Percentiles rank a stretch among this genome's conserved stretches.
phyloP scores from a whole-genome alignment of 2,113 vertebrate genomes.

The Ophthalmolycus amberensis region DNA sequence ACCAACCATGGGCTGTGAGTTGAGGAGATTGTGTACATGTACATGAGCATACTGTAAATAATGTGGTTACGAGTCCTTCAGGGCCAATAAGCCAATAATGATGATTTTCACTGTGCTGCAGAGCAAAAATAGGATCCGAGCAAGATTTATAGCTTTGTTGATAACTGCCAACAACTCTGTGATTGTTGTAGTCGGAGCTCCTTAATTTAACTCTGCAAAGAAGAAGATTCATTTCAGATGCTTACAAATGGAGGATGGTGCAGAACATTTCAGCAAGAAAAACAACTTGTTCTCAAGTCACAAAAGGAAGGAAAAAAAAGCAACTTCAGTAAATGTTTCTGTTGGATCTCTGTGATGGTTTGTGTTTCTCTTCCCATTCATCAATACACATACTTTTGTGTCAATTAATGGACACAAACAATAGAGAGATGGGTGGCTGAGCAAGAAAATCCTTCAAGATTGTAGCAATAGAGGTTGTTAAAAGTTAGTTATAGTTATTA shows the following conservation, averaged over 20 bases:
- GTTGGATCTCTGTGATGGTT: neutral
- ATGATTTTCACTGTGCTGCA: neutral
- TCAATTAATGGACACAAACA: neutral
- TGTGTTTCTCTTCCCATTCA: neutral
- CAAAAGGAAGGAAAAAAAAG: neutral
- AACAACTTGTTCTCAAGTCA: neutral
- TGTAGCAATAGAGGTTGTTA: neutral
- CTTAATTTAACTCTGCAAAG: conserved; percentile 28
- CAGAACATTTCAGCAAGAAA: conserved; percentile 6
- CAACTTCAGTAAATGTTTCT: neutral
- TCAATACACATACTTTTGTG: neutral
- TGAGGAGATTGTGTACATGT: neutral
- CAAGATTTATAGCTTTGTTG: conserved; percentile 9
- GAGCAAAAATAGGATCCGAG: neutral
- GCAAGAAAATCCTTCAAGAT: neutral
- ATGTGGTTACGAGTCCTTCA: neutral
- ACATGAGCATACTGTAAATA: neutral
- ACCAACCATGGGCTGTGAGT: conserved; percentile 15
- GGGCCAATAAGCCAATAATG: neutral
- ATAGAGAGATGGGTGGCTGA: neutral
- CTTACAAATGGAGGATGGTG: neutral
- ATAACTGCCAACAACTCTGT: conserved; percentile 37
- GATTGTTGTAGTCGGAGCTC: conserved; percentile 41
- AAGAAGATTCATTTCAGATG: conserved; percentile 1
- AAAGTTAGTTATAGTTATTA: too few relatives aligned